A percentile compares a stretch with the other conserved stretches of the same genome.
These are phyloP conservation scores for Nibea albiflora DNA, from an alignment of 2,113 vertebrate genomes.

Conservation along the genomic window DNA sequence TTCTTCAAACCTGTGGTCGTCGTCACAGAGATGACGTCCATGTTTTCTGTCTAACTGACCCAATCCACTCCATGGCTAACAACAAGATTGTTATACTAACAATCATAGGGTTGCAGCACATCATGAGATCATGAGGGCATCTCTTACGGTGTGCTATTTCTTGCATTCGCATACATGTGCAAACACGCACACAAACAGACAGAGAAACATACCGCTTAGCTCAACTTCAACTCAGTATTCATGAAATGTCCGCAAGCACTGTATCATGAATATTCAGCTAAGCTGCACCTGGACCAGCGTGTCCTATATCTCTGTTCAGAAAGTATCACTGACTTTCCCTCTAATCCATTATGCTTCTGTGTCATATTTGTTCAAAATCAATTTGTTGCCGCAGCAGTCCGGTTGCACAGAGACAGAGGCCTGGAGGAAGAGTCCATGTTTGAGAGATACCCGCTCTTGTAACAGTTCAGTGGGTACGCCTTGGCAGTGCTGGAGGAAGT, in stretches of 20 bases:
- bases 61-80: no score
- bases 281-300: constrained; percentile 9
- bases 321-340: neutral
- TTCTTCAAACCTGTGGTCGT: no score
- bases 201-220: neutral
- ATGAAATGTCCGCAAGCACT: neutral
- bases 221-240: constrained; percentile 3
- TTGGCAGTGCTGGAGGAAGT: constrained; percentile 41
- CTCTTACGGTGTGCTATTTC: neutral
- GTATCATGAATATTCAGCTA: constrained; percentile 24
- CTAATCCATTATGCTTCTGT: constrained; percentile 41
- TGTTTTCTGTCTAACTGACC: no score
- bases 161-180: neutral
- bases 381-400: constrained; percentile 11
- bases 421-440: constrained; percentile 48
- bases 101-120: neutral
- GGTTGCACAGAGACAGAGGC: constrained; percentile 18
- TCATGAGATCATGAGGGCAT: neutral
- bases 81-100: neutral
- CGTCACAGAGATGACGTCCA: no score
- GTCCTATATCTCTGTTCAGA: constrained; percentile 24
- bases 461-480: constrained; percentile 62
- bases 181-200: neutral
- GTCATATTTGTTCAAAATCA: constrained; percentile 64
- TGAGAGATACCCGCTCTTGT: constrained; percentile 52